phyloP scores from a whole-genome alignment of 1,140 invertebrate species.

The Pentalonia nigronervosa region DNA sequence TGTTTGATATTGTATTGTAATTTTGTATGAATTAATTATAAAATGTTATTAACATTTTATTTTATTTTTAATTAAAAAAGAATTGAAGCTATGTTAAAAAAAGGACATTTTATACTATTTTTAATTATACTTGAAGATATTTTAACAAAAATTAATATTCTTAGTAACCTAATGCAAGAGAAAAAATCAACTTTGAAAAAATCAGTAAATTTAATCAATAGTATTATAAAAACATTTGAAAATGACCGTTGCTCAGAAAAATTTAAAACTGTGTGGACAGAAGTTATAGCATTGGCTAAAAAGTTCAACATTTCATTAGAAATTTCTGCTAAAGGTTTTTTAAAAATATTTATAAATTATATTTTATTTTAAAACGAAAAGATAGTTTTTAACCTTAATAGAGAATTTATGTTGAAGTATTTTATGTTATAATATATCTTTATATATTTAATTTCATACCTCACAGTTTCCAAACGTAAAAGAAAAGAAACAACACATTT shows the following conservation, averaged over 20 bases:
- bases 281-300: not conserved
- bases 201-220: not conserved
- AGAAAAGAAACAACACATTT: too few relatives aligned
- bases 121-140: not conserved
- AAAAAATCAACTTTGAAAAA: not conserved
- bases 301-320: not conserved
- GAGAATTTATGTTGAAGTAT: not conserved
- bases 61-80: not conserved
- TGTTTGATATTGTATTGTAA: too few relatives aligned
- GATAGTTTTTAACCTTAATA: too few relatives aligned
- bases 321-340: not conserved
- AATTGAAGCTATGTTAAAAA: not conserved
- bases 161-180: not conserved
- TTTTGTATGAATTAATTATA: too few relatives aligned
- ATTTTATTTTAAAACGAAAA: not conserved
- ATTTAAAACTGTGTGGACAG: not conserved
- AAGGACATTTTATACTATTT: not conserved
- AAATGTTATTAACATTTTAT: not conserved
- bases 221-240: conserved; percentile 9
- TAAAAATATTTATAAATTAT: not conserved
- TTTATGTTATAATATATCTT: not conserved
- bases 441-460: conserved; percentile 1
- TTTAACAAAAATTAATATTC: not conserved
- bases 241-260: not conserved
- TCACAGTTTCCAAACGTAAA: not conserved